Percentiles rank a stretch among this genome's conserved stretches.
Evolutionary conservation across 1,140 invertebrate species (phyloP).

Genomic region (Zeugodacus cucurbitae): DNA sequence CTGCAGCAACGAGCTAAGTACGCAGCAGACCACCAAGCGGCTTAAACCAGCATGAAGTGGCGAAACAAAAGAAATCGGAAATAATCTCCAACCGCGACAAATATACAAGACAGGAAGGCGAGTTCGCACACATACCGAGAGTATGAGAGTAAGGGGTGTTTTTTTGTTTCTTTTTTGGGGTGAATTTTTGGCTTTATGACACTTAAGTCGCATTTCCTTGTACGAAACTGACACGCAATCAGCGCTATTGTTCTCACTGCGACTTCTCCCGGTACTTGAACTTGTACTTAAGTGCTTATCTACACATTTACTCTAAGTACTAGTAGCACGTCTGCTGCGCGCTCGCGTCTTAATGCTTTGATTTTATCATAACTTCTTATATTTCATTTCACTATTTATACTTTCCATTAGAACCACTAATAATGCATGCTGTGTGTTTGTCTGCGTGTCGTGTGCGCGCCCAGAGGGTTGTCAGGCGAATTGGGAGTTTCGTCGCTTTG

Average conservation of each 20-base stretch:
- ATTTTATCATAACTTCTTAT: slow-evolving; percentile 3
- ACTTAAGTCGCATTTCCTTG: background rate
- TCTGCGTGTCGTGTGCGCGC: background rate
- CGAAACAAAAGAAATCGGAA: background rate
- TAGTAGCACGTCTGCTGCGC: background rate
- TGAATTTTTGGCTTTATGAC: background rate
- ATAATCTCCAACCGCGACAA: background rate
- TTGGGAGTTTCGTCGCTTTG: background rate
- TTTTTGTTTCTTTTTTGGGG: background rate
- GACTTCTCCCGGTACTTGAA: background rate
- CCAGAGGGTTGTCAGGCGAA: background rate
- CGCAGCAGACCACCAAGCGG: background rate
- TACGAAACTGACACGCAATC: background rate
- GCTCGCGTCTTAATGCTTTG: background rate
- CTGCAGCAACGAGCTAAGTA: background rate
- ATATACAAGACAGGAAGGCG: background rate
- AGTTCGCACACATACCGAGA: background rate
- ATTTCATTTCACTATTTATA: background rate
- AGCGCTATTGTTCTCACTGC: background rate
- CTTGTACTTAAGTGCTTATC: background rate
- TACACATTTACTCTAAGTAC: background rate
- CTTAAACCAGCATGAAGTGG: background rate
- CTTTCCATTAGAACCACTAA: background rate
- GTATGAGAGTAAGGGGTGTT: background rate
- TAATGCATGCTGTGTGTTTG: background rate